Conservation (phyloP, 2,113 vertebrate species). For the Xenopus laevis region DNA sequence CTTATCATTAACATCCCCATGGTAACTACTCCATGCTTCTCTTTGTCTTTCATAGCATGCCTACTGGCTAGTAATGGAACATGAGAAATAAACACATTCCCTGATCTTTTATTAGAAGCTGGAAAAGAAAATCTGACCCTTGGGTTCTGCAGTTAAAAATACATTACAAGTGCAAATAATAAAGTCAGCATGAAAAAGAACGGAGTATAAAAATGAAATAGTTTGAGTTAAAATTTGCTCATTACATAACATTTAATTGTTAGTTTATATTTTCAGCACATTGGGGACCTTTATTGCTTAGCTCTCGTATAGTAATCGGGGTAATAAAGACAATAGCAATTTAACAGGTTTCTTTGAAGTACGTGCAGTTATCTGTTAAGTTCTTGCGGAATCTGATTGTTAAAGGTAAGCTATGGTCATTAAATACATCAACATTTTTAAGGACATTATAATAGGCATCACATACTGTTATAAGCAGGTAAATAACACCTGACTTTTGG, state of each 20-base stretch:
- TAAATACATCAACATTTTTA: no score
- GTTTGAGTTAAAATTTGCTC: slow-evolving; percentile 16
- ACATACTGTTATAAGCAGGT: no score
- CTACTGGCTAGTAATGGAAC: slow-evolving; percentile 14
- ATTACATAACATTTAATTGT: slow-evolving; percentile 13
- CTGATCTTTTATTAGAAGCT: slow-evolving; percentile 25
- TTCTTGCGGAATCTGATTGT: no score
- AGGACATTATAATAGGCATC: no score
- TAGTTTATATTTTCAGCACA: slow-evolving; percentile 4
- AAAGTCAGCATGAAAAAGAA: slow-evolving; percentile 24
- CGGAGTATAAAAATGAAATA: slow-evolving; percentile 8
- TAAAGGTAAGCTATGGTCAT: no score
- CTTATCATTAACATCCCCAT: slow-evolving; percentile 9
- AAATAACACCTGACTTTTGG: no score
- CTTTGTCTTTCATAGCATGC: slow-evolving; percentile 4
- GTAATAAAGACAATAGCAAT: no score
- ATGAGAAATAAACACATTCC: slow-evolving; percentile 6
- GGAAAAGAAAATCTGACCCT: slow-evolving; percentile 16
- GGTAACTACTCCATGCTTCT: neutral
- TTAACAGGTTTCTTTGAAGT: no score
- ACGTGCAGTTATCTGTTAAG: no score
- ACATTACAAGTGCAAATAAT: slow-evolving; percentile 18
- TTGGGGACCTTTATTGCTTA: slow-evolving; percentile 17
- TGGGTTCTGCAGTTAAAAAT: slow-evolving; percentile 25
- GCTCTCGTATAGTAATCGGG: neutral